Evolutionary conservation across 2,113 vertebrate genomes (phyloP).

Genomic region (Ardeotis arabs): DNA sequence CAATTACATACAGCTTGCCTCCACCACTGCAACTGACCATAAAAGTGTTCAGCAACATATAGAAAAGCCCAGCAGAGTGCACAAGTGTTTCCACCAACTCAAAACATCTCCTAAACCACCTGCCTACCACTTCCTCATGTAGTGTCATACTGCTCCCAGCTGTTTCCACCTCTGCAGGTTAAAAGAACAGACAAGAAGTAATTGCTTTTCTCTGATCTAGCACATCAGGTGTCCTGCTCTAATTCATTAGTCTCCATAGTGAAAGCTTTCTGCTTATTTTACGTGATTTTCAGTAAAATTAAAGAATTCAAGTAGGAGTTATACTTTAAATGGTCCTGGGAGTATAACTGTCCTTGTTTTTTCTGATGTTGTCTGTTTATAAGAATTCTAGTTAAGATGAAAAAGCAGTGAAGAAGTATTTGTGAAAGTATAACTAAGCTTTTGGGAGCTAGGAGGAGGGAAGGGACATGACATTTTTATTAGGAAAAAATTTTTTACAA

Average conservation of each 20-base stretch:
- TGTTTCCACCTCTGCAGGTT: background rate
- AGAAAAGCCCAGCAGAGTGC: accelerated
- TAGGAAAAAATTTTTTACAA: too few relatives aligned
- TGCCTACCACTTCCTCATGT: accelerated
- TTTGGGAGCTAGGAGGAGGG: too few relatives aligned
- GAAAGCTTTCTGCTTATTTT: background rate
- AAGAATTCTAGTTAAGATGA: background rate
- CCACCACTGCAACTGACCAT: background rate
- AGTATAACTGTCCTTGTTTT: background rate
- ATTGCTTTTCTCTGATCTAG: background rate
- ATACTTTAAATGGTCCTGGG: background rate
- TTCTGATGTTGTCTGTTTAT: background rate
- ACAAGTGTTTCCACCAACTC: accelerated
- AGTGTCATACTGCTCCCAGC: background rate
- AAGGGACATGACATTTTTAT: background rate
- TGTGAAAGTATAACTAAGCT: background rate
- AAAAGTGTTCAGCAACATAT: accelerated
- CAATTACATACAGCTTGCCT: accelerated
- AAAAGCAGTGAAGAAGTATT: background rate
- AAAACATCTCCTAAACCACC: background rate
- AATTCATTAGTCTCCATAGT: background rate
- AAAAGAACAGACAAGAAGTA: background rate
- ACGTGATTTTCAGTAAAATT: background rate
- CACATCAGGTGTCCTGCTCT: background rate
- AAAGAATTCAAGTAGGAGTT: background rate